Evolutionary conservation across 2,113 vertebrate genomes (phyloP).

Genomic region (Balaeniceps rex): DNA sequence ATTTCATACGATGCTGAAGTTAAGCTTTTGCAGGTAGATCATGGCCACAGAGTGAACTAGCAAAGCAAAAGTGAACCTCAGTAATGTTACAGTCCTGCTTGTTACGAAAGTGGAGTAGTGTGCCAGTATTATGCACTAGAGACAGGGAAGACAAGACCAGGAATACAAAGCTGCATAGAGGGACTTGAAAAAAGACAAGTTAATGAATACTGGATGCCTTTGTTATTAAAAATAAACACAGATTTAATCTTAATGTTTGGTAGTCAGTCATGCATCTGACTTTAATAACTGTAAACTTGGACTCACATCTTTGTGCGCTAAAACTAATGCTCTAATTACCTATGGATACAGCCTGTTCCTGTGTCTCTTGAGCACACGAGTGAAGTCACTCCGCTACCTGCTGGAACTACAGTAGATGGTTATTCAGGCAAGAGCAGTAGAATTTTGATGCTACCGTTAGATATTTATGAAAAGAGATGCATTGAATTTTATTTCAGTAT

Average conservation of each 20-base stretch:
- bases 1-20: background rate
- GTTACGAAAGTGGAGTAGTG: background rate
- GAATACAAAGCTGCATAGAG: background rate
- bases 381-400: conserved; percentile 1
- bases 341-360: background rate
- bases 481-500: conserved; percentile 75
- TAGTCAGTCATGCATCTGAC: conserved; percentile 2
- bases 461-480: conserved; percentile 77
- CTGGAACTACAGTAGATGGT: conserved; percentile 26
- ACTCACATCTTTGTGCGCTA: background rate
- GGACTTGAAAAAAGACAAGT: background rate
- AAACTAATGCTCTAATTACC: conserved; percentile 43
- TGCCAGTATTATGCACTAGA: background rate
- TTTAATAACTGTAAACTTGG: conserved; percentile 57
- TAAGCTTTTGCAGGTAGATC: background rate
- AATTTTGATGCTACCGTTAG: conserved; percentile 59
- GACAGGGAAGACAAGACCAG: background rate
- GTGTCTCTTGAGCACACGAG: background rate
- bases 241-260: conserved; percentile 44
- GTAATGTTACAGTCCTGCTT: background rate
- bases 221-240: conserved; percentile 56
- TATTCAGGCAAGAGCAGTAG: conserved; percentile 51
- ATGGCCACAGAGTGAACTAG: background rate
- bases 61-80: conserved; percentile 11
- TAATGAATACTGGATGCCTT: background rate